Percentiles rank a stretch among this genome's conserved stretches.
phyloP scores from a whole-genome alignment of 1,140 invertebrate genomes.

The Pteromalus puparum region DNA sequence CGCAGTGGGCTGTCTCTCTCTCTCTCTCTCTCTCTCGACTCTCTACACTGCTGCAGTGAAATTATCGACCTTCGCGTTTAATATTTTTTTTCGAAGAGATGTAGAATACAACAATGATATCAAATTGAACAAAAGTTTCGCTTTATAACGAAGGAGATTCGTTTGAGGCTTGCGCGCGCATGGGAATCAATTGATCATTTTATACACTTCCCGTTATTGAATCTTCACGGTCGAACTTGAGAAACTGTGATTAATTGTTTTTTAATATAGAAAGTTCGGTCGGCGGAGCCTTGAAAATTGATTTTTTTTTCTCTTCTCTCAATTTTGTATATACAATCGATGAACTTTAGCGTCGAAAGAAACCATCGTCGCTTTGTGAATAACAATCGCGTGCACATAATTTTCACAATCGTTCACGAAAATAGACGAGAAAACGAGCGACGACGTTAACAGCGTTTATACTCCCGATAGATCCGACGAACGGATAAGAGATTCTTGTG shows the following conservation, averaged over 20 bases:
- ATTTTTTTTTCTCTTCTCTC: slow-evolving; percentile 1
- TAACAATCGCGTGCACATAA: not conserved
- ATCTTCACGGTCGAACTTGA: slow-evolving; percentile 27
- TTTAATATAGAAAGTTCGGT: slow-evolving; percentile 44
- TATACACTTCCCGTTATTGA: slow-evolving; percentile 39
- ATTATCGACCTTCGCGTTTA: not conserved
- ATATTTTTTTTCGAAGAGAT: not conserved
- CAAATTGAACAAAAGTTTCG: not conserved
- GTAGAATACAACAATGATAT: not conserved
- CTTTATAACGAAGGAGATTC: not conserved
- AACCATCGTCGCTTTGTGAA: not conserved
- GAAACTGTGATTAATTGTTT: slow-evolving; percentile 44
- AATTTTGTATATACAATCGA: not conserved
- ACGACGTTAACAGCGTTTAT: not conserved
- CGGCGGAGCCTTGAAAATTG: not conserved
- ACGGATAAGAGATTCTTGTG: slow-evolving; percentile 53
- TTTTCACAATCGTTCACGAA: slow-evolving; percentile 6
- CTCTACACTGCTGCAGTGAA: not conserved
- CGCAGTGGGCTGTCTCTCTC: not conserved
- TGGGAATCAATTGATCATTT: slow-evolving; percentile 43
- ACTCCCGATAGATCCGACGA: slow-evolving; percentile 31
- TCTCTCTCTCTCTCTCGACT: too few species aligned
- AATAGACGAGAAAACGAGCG: slow-evolving; percentile 17
- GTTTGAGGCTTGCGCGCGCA: not conserved
- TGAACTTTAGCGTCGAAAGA: not conserved